Conservation (phyloP, 2,888 invertebrate genomes). For the Tubiluchus corallicola region DNA sequence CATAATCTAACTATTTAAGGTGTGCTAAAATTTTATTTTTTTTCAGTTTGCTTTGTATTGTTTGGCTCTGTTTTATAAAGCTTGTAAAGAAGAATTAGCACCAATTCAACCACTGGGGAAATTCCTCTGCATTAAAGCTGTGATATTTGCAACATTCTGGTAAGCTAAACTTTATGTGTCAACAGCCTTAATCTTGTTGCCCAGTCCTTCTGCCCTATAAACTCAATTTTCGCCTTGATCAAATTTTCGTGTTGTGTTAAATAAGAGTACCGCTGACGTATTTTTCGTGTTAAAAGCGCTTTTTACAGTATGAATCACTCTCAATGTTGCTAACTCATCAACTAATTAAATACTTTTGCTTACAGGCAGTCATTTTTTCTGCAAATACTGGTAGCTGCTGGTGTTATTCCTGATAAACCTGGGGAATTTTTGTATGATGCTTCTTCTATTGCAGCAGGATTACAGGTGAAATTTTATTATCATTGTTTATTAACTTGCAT, state of each 20-base stretch:
- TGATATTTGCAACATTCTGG: conserved; percentile 96
- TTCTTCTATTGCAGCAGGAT: conserved; percentile 53
- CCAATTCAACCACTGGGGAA: conserved; percentile 88
- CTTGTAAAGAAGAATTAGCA: conserved; percentile 61
- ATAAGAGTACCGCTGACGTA: no score
- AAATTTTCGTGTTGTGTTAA: no score
- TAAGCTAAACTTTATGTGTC: no score
- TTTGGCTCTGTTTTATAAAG: conserved; percentile 75
- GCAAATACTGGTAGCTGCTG: conserved; percentile 61
- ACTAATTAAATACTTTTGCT: conserved; percentile 16
- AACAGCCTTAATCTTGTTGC: no score
- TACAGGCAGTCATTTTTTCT: conserved; percentile 78
- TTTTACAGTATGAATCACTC: no score
- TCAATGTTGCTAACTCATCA: no score
- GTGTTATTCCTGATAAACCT: conserved; percentile 48
- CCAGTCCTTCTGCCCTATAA: no score
- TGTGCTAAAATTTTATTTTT: no score
- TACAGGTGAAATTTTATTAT: conserved; percentile 42
- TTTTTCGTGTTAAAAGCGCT: no score
- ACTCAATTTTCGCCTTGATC: no score
- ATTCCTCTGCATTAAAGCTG: conserved; percentile 89
- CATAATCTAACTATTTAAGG: no score
- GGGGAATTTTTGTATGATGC: conserved; percentile 41
- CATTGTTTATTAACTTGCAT: no score
- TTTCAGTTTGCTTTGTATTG: conserved; percentile 67